These are phyloP conservation scores for Diachasmimorpha longicaudata DNA, from an alignment of 1,140 invertebrate species.

Conservation along the genomic window DNA sequence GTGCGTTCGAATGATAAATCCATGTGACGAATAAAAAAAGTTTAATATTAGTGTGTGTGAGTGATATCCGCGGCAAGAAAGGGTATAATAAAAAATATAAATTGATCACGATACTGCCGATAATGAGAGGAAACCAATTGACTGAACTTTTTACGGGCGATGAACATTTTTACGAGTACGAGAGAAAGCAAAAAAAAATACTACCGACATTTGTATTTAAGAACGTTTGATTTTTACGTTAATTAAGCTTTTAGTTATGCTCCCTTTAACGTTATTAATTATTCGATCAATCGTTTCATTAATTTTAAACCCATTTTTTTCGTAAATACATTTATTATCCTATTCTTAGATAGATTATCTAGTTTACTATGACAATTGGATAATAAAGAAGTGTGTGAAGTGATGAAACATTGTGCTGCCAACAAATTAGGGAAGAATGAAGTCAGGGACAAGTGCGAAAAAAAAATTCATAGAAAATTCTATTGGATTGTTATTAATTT, in stretches of 20 bases:
- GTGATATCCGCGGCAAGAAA: not conserved
- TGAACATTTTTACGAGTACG: constrained; percentile 31
- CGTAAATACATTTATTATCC: not conserved
- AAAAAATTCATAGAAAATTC: too few species aligned
- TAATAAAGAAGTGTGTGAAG: not conserved
- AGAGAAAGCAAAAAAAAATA: not conserved
- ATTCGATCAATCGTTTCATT: constrained; percentile 11
- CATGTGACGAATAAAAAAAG: not conserved
- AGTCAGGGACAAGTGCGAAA: not conserved
- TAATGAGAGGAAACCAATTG: constrained; percentile 21
- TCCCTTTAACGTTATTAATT: constrained; percentile 18
- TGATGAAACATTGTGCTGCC: constrained; percentile 31
- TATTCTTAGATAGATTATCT: constrained; percentile 13
- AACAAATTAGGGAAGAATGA: constrained; percentile 12
- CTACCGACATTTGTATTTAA: constrained; percentile 17
- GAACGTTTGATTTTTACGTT: constrained; percentile 9
- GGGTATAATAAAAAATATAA: constrained; percentile 13
- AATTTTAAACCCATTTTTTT: constrained; percentile 23
- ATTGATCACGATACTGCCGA: constrained; percentile 12
- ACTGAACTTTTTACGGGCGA: constrained; percentile 31
- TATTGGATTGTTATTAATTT: too few species aligned
- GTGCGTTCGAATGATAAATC: not conserved
- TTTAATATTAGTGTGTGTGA: not conserved
- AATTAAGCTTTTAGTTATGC: constrained; percentile 20
- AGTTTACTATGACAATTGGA: constrained; percentile 21